phyloP scores from a whole-genome alignment of 1,140 invertebrate species.

The Macrobrachium nipponense region DNA sequence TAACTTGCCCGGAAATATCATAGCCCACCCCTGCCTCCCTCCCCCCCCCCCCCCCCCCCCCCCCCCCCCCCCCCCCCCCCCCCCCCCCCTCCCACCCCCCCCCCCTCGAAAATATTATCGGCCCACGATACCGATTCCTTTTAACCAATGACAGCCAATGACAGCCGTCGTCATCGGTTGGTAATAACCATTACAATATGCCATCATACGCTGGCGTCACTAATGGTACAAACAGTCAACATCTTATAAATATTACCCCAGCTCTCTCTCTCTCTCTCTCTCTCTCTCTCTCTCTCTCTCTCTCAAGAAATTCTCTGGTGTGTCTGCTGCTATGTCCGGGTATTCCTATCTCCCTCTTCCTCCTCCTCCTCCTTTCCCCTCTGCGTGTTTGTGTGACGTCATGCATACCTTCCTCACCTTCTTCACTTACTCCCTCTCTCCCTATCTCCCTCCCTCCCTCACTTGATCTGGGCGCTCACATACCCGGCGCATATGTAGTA shows the following conservation, averaged over 20 bases:
- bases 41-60: too few species aligned
- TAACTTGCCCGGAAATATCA: too few species aligned
- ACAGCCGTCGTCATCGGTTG: too few species aligned
- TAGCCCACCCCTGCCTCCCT: too few species aligned
- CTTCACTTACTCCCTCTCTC: constrained; percentile 1
- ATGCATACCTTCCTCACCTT: background rate
- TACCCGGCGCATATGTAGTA: background rate
- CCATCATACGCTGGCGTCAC: too few species aligned
- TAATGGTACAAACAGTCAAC: too few species aligned
- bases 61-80: too few species aligned
- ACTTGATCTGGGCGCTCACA: background rate
- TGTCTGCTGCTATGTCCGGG: background rate
- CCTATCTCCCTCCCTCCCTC: background rate
- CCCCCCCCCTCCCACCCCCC: too few species aligned
- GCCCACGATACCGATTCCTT: too few species aligned
- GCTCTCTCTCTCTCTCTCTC: constrained; percentile 28
- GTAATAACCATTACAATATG: too few species aligned
- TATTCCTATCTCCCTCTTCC: background rate
- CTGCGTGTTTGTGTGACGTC: background rate
- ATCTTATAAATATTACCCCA: background rate
- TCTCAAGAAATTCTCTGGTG: background rate
- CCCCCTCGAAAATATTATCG: too few species aligned
- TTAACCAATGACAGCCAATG: too few species aligned
- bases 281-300: constrained; percentile 15
- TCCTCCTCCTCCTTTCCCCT: background rate